phyloP scores from a whole-genome alignment of 2,888 invertebrate species.

The Papilio protenor region DNA sequence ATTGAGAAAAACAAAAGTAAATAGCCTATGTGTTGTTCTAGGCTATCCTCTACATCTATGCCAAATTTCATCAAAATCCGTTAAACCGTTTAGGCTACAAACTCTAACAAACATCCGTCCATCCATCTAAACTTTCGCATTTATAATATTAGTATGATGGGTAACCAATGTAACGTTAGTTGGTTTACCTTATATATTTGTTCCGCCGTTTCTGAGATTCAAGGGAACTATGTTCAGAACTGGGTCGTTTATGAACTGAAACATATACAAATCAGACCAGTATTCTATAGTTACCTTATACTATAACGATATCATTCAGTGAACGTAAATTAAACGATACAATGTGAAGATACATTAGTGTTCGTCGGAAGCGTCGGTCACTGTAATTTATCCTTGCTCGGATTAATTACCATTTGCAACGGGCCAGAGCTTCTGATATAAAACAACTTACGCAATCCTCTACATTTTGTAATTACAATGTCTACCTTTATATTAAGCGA shows the following conservation, averaged over 20 bases:
- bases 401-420: slow-evolving; percentile 19
- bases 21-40: too few species aligned
- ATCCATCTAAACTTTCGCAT: too few species aligned
- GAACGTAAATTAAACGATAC: neutral
- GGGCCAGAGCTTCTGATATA: slow-evolving; percentile 23
- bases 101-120: too few species aligned
- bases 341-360: slow-evolving; percentile 16
- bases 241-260: neutral
- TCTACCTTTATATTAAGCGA: neutral
- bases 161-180: too few species aligned
- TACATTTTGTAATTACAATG: neutral
- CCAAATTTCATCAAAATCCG: too few species aligned
- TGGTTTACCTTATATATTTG: too few species aligned
- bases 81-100: too few species aligned
- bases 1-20: too few species aligned
- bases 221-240: neutral
- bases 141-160: too few species aligned
- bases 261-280: neutral
- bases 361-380: slow-evolving; percentile 18
- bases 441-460: slow-evolving; percentile 15
- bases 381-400: slow-evolving; percentile 27
- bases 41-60: too few species aligned
- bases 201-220: too few species aligned
- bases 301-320: neutral
- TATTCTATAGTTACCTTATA: neutral